Percentiles rank a stretch among this genome's conserved stretches.
These are phyloP conservation scores for Drosophila differens DNA, from an alignment of 2,888 invertebrate species.

Conservation along the genomic window DNA sequence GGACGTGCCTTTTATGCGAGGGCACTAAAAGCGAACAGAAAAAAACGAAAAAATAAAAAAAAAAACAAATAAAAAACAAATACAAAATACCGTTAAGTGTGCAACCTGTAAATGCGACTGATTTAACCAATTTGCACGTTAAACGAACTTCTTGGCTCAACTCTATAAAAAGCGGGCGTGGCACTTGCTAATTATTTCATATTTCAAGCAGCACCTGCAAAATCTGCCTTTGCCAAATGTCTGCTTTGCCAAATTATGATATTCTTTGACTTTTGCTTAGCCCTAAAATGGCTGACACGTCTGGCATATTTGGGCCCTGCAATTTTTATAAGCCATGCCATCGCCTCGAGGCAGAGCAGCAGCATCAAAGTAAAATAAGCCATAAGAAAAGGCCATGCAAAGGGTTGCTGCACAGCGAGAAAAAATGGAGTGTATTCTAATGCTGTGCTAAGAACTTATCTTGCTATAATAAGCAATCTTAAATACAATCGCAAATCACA, in stretches of 20 bases:
- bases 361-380: constrained; percentile 42
- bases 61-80: neutral
- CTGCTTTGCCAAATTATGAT: neutral
- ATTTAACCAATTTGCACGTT: constrained; percentile 71
- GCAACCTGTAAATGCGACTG: constrained; percentile 65
- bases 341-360: constrained; percentile 34
- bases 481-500: neutral
- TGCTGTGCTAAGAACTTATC: neutral
- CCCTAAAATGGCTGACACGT: constrained; percentile 5
- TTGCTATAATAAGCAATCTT: neutral
- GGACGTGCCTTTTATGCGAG: constrained; percentile 63
- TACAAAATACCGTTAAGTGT: constrained; percentile 69
- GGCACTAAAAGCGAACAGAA: constrained; percentile 42
- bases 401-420: constrained; percentile 16
- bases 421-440: neutral
- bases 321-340: constrained; percentile 59
- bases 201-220: constrained; percentile 16
- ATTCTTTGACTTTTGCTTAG: neutral
- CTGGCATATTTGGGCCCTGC: constrained; percentile 42
- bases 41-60: neutral
- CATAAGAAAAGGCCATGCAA: constrained; percentile 23
- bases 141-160: constrained; percentile 2
- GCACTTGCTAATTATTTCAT: constrained; percentile 53
- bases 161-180: constrained; percentile 4
- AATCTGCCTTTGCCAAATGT: constrained; percentile 1